A percentile compares a stretch with the other conserved stretches of the same genome.
Evolutionary conservation across 2,888 invertebrate species (phyloP).

Genomic region (Microdon myrmicae): DNA sequence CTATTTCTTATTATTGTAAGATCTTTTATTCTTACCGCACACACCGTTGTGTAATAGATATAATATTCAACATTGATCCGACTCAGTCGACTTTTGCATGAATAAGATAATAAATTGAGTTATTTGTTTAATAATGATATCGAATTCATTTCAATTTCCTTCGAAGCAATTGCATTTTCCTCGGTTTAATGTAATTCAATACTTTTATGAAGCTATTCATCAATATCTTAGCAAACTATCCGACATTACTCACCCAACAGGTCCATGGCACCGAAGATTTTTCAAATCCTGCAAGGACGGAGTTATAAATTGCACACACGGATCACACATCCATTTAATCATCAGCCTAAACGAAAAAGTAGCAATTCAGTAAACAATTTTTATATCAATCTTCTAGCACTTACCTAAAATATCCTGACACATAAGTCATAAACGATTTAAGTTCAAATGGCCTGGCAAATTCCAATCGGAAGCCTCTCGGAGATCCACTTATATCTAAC

Average conservation of each 20-base stretch:
- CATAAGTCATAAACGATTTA: slow-evolving; percentile 81
- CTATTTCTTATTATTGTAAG: no score
- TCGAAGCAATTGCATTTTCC: no score
- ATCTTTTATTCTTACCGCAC: no score
- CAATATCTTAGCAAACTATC: no score
- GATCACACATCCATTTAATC: slow-evolving; percentile 90
- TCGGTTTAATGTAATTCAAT: no score
- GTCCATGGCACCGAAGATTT: slow-evolving; percentile 85
- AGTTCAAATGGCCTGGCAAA: slow-evolving; percentile 66
- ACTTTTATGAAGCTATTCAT: no score
- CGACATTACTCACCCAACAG: slow-evolving; percentile 81
- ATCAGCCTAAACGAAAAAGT: slow-evolving; percentile 71
- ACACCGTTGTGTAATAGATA: no score
- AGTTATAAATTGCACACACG: slow-evolving; percentile 83
- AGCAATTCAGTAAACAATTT: slow-evolving; percentile 1
- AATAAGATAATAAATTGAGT: no score
- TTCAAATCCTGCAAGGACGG: slow-evolving; percentile 81
- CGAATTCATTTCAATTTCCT: no score
- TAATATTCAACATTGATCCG: no score
- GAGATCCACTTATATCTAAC: slow-evolving; percentile 73
- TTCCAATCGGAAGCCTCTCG: slow-evolving; percentile 61
- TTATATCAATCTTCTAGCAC: slow-evolving; percentile 1
- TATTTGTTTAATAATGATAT: no score
- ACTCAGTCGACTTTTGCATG: no score
- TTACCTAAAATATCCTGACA: slow-evolving; percentile 86